Base-by-base conservation (phyloP, 2,113 vertebrate genomes). In the Eulemur macaco region DNA sequence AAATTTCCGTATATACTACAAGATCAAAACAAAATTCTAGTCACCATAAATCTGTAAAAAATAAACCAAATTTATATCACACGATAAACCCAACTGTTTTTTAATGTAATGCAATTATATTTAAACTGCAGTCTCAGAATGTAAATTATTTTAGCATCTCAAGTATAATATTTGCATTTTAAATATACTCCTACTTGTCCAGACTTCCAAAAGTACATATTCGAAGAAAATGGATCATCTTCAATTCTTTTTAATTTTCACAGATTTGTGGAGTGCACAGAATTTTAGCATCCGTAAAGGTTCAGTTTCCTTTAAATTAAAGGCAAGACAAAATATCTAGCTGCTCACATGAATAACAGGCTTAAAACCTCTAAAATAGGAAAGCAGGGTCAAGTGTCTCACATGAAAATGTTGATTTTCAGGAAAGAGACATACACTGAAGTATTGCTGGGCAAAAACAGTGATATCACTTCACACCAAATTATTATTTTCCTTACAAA, bases 131-230 rank as follows among this genome's bases (percentile, higher is more conserved):
- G 84, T 21, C 58, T 92, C 66, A 64, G 95, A 96, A 97, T 98
- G 92, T 68, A 97, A 98, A 97, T 98, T 94, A 92, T 92, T 94
- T 95, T 93, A 96, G 42, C 90, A 96, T 98, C 63, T 97, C 92
- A 39, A 93, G 94, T 83, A 95, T 85, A 96, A 96, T 95, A 97
- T 98, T 97, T 98, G 96, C 95, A 97, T 98, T 96, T 98, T 95
- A 96, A 96, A 97, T 97, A 73, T 77, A 96, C 54, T 95, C 92
- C 73, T 97, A 84, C 91, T 97, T 98, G 96, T 96, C 86, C 96
- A 97, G 91, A 96, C 86, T 95, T 97, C 71, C 86, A 97, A 97
- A 98, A 97, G 91, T 93, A 95, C 71, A 93, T 68, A 87, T 11
- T 56, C 50, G 64, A 47, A 88, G 63, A 90, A 97, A 96, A 96